phyloP scores from a whole-genome alignment of 1,140 invertebrate species.

The Planococcus citri region DNA sequence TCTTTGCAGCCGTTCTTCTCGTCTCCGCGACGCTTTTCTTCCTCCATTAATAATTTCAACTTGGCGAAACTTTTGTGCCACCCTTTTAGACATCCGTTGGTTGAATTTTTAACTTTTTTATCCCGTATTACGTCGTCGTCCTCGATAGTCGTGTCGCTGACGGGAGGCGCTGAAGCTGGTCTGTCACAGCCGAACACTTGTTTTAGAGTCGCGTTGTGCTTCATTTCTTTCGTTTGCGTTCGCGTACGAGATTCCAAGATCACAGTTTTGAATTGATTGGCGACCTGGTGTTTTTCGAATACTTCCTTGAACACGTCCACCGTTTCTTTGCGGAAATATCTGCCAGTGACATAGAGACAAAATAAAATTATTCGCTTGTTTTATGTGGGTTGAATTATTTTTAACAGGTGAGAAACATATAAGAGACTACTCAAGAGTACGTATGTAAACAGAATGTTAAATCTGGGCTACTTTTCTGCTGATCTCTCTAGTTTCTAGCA shows the following conservation, averaged over 20 bases:
- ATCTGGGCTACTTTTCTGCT: no score
- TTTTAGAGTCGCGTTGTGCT: conserved; percentile 21
- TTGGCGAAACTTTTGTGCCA: conserved; percentile 20
- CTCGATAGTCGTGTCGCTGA: conserved; percentile 35
- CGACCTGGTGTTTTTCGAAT: conserved; percentile 9
- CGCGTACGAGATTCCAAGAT: conserved; percentile 10
- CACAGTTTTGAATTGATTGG: neutral
- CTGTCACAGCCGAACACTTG: conserved; percentile 57
- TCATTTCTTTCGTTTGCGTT: neutral
- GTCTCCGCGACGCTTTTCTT: neutral
- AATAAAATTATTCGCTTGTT: no score
- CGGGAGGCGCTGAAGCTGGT: conserved; percentile 48
- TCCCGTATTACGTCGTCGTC: no score
- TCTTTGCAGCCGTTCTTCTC: conserved; percentile 10
- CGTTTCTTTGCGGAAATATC: conserved; percentile 54
- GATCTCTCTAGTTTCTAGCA: no score
- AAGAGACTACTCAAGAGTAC: no score
- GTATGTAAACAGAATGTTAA: no score
- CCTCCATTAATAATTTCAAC: neutral
- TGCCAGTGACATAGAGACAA: neutral
- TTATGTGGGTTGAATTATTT: conserved; percentile 28
- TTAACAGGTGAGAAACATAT: conserved; percentile 24
- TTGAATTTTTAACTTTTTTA: neutral
- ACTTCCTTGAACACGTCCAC: conserved; percentile 48
- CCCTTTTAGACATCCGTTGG: conserved; percentile 12